Percentiles rank a stretch among this genome's conserved stretches.
Evolutionary conservation across 2,113 vertebrate genomes (phyloP).

Genomic region (Cryptomyrus ogoouensis): DNA sequence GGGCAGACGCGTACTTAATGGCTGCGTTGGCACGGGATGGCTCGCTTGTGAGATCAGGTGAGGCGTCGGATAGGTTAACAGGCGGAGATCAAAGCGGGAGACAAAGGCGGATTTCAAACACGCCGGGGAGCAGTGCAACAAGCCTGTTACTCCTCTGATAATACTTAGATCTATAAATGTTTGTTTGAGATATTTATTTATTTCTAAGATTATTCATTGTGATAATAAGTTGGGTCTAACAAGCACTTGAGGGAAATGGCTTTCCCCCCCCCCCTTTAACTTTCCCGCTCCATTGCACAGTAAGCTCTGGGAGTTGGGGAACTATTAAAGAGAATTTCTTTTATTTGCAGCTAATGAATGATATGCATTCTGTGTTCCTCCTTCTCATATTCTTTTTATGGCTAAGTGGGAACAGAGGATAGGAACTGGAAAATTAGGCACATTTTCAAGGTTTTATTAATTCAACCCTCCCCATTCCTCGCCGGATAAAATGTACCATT

Average conservation of each 20-base stretch:
- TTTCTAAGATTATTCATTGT: slow-evolving; percentile 52
- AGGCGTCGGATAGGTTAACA: slow-evolving; percentile 35
- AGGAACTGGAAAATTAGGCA: slow-evolving; percentile 36
- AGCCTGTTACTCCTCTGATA: slow-evolving; percentile 41
- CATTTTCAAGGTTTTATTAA: slow-evolving; percentile 42
- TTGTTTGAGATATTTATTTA: slow-evolving; percentile 39
- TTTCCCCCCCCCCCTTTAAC: slow-evolving; percentile 33
- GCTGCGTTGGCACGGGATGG: slow-evolving; percentile 24
- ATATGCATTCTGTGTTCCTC: slow-evolving; percentile 40
- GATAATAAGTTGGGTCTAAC: slow-evolving; percentile 62
- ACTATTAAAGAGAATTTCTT: slow-evolving; percentile 61
- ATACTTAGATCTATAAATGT: slow-evolving; percentile 51
- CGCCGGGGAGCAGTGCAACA: slow-evolving; percentile 31
- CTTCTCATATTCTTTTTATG: slow-evolving; percentile 43
- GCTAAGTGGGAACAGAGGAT: slow-evolving; percentile 36
- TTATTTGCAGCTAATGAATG: slow-evolving; percentile 55
- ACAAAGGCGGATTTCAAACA: slow-evolving; percentile 39
- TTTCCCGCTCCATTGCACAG: slow-evolving; percentile 59
- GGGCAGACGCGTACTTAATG: background rate
- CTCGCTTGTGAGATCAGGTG: slow-evolving; percentile 31
- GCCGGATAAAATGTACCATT: slow-evolving; percentile 20
- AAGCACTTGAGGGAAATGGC: slow-evolving; percentile 69
- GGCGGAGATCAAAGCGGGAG: slow-evolving; percentile 43
- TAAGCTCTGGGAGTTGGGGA: slow-evolving; percentile 60
- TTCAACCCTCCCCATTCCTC: slow-evolving; percentile 38